Evolutionary conservation across 2,113 vertebrate species (phyloP).

Genomic region (Lagenorhynchus albirostris): DNA sequence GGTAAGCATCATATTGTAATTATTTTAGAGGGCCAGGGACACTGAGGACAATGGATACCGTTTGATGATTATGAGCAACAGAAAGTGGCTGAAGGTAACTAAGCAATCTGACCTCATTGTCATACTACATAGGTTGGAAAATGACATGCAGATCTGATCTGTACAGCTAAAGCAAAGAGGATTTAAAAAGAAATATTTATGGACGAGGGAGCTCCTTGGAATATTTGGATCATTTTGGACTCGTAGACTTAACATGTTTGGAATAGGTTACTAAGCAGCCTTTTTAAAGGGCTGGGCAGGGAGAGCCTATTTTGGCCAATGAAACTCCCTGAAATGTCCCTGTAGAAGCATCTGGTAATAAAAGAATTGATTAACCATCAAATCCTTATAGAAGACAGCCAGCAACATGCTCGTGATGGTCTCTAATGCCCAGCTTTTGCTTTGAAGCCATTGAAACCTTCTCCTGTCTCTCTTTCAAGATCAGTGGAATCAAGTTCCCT

Average conservation of each 20-base stretch:
- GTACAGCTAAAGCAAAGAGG: neutral
- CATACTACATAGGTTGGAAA: neutral
- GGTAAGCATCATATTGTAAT: neutral
- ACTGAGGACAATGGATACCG: neutral
- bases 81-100: neutral
- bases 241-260: neutral
- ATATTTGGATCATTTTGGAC: conserved; percentile 10
- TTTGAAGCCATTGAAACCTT: conserved; percentile 57
- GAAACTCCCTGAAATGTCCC: neutral
- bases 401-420: conserved; percentile 49
- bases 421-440: conserved; percentile 56
- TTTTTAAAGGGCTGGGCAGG: conserved; percentile 22
- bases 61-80: neutral
- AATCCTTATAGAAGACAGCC: conserved; percentile 9
- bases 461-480: conserved; percentile 59
- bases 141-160: neutral
- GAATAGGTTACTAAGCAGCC: neutral
- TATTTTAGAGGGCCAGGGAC: neutral
- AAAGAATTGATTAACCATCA: neutral
- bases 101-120: neutral
- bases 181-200: conserved; percentile 1
- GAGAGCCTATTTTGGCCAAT: neutral
- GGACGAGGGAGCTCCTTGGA: neutral
- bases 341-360: conserved; percentile 33
- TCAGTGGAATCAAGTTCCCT: conserved; percentile 64